These are phyloP conservation scores for Heliconius hewitsoni DNA, from an alignment of 1,140 invertebrate genomes.

Conservation along the genomic window DNA sequence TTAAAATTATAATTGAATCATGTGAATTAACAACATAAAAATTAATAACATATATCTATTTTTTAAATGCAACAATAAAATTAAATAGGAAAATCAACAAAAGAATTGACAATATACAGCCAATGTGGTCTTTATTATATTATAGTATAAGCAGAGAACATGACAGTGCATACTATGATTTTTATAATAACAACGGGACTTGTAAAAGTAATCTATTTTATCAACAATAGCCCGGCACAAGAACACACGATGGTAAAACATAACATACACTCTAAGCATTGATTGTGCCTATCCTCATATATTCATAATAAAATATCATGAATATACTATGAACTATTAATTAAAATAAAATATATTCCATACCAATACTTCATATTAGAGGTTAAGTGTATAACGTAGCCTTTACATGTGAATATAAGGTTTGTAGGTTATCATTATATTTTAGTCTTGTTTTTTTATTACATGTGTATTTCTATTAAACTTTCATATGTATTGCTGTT, in stretches of 20 bases:
- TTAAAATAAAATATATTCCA: background rate
- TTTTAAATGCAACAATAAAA: background rate
- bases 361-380: background rate
- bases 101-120: background rate
- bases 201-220: background rate
- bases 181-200: background rate
- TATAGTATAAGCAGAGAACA: background rate
- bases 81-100: background rate
- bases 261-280: background rate
- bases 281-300: background rate
- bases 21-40: background rate
- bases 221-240: background rate
- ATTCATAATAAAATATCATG: background rate
- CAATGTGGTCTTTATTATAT: background rate
- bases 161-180: background rate
- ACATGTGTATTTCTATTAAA: background rate
- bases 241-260: background rate
- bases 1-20: background rate
- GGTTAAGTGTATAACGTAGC: background rate
- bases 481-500: background rate
- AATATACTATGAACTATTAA: background rate
- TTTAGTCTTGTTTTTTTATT: background rate
- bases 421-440: background rate
- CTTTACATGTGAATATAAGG: background rate
- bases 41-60: background rate